Conservation (phyloP, 2,113 vertebrate species). For the Peromyscus maniculatus region DNA sequence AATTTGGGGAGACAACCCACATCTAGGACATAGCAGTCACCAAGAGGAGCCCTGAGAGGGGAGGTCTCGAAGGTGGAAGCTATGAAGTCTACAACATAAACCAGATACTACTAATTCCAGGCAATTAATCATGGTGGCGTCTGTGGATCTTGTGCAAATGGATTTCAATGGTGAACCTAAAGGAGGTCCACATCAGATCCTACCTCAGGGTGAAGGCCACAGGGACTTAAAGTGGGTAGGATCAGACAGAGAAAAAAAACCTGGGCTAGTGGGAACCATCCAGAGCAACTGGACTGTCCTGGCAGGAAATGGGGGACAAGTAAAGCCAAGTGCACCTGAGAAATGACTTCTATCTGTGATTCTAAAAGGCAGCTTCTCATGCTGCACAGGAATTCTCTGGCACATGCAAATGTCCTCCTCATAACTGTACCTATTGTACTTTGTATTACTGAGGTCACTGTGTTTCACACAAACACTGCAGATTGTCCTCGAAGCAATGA, state of each 20-base stretch:
- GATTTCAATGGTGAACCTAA: background rate
- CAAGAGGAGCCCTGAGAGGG: background rate
- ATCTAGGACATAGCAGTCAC: background rate
- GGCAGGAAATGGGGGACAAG: background rate
- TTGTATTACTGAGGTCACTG: constrained; percentile 2
- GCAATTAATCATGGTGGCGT: background rate
- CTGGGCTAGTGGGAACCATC: background rate
- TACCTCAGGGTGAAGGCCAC: background rate
- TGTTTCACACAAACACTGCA: background rate
- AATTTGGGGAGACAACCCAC: background rate
- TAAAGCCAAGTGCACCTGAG: background rate
- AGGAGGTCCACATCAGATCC: background rate
- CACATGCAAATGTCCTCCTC: constrained; percentile 6
- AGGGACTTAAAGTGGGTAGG: background rate
- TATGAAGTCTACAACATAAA: background rate
- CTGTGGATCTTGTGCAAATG: background rate
- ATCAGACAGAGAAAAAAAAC: background rate
- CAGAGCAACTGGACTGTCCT: background rate
- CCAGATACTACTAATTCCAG: background rate
- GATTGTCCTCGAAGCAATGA: background rate
- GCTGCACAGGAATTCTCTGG: constrained; percentile 29
- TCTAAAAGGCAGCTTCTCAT: background rate
- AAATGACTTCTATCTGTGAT: background rate
- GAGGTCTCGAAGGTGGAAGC: background rate
- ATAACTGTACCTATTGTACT: background rate